Evolutionary conservation across 2,113 vertebrate genomes (phyloP), one percentile per base, ranked within the genome.

Genomic region (Paramisgurnus dabryanus): DNA sequence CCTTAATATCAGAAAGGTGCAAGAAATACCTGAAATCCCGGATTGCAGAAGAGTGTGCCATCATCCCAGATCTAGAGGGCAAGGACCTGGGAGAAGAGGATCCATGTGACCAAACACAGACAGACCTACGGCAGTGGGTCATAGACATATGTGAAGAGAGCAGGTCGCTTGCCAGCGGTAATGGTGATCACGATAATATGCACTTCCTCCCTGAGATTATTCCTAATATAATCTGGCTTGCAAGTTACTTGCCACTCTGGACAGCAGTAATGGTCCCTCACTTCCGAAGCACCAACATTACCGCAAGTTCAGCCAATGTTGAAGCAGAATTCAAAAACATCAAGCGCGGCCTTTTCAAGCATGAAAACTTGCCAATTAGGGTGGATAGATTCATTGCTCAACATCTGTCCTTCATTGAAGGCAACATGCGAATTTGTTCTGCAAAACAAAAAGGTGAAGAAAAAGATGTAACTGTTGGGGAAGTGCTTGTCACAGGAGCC

Each of bases 371-470:
- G 50, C 69, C 49, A 40, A 57, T 60, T 58, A 27, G 53, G 2
- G 50, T 73, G 50, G 82, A 86, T 7, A 0, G 7, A 0, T 80
- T 85, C 40, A 22, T 80, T 6, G 43, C 10, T 4, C 39, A 15
- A 3, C 82, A 80, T 22, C 67, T 79, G 11, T 45, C 3, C 11
- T 41, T 34, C 10, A 70, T 72, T 39, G 76, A 83, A 64, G 79
- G 78, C 0, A 60, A 79, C 45, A 85, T 85, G 76, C 41, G 9
- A 40, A 27, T 82, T 49, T 82, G 68, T 39, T 75, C 67, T 60
- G 69, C 60, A 53, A 66, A 72, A 67, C 47, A 57, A 45, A 18
- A n/a, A 50, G 10, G 49, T 50, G 10, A 50, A 49, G 18, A 75
- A 75, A 34, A 75, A 13, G 11, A 75, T 60, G 17, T 10, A 50